A percentile compares a stretch with the other conserved stretches of the same genome.
Conservation (phyloP, 2,888 invertebrate species). For the Coenonympha arcania region DNA sequence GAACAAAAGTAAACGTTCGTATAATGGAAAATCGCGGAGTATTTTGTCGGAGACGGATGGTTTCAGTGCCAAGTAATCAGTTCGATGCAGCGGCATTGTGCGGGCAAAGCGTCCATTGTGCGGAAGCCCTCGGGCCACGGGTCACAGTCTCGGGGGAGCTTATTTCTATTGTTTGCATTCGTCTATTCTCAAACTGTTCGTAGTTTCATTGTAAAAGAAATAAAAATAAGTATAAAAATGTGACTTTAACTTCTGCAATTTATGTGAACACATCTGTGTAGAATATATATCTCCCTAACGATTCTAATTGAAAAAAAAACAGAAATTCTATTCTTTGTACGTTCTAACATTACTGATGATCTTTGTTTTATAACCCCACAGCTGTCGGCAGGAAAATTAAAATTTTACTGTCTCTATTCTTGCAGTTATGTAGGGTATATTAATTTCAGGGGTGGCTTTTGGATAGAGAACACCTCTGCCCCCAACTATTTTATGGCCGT, state of each 20-base stretch:
- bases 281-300: neutral
- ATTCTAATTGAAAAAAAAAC: neutral
- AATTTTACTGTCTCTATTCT: neutral
- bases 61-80: conserved; percentile 40
- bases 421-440: neutral
- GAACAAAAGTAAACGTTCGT: conserved; percentile 42
- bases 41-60: conserved; percentile 20
- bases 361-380: neutral
- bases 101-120: conserved; percentile 43
- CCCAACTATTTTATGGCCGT: too few species aligned
- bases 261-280: neutral
- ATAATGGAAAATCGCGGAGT: conserved; percentile 22
- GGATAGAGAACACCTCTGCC: neutral
- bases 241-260: conserved; percentile 3
- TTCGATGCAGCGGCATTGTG: conserved; percentile 43
- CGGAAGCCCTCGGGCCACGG: conserved; percentile 38
- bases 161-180: conserved; percentile 45
- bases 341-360: neutral
- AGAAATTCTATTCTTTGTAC: neutral
- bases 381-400: neutral
- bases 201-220: neutral
- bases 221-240: conserved; percentile 1
- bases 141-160: conserved; percentile 47
- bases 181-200: conserved; percentile 36
- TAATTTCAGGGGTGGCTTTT: neutral